These are phyloP conservation scores for Zaprionus africanus DNA, from an alignment of 1,140 invertebrate genomes.

Conservation along the genomic window DNA sequence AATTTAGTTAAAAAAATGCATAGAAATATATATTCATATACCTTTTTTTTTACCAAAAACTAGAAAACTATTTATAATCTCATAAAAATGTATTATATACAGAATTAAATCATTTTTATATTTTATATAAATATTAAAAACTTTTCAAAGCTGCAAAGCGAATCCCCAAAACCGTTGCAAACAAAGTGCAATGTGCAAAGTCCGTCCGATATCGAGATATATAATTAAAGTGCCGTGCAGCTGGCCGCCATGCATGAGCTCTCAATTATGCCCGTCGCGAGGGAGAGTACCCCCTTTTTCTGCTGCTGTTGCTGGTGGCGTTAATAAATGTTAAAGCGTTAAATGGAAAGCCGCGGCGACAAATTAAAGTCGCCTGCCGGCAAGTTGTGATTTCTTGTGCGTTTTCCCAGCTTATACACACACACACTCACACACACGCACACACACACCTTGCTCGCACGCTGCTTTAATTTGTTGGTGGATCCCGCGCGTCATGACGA, in stretches of 20 bases:
- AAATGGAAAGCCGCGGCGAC: constrained; percentile 70
- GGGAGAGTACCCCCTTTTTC: constrained; percentile 20
- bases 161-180: neutral
- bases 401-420: constrained; percentile 56
- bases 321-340: constrained; percentile 51
- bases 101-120: no score
- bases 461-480: constrained; percentile 58
- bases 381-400: constrained; percentile 57
- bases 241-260: constrained; percentile 48
- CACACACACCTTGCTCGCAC: constrained; percentile 24
- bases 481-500: constrained; percentile 57
- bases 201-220: neutral
- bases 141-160: neutral
- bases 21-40: no score
- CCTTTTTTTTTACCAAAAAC: no score
- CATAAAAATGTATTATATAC: no score
- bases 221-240: constrained; percentile 3
- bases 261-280: constrained; percentile 54
- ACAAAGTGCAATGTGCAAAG: neutral
- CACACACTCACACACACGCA: constrained; percentile 23
- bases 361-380: constrained; percentile 54
- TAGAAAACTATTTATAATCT: no score
- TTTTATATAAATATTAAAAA: no score
- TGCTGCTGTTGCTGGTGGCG: constrained; percentile 15
- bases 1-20: no score